Evolutionary conservation across 2,113 vertebrate genomes (phyloP), one percentile per base, ranked within the genome.

Genomic region (Castor canadensis): DNA sequence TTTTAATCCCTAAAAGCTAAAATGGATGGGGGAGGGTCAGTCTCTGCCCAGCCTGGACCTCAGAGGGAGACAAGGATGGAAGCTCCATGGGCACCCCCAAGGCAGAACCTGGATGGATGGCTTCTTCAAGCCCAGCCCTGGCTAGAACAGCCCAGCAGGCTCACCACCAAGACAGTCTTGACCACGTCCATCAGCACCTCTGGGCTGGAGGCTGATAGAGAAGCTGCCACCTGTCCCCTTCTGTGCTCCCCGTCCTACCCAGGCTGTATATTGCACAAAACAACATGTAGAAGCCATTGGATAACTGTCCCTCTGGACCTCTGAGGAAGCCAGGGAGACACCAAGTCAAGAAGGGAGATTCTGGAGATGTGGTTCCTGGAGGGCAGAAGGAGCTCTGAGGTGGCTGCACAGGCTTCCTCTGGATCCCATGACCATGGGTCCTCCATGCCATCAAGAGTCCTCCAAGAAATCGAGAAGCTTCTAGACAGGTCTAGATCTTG

Each of bases 231-330:
- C 28, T 35, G 0, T 15, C 81, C 45, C 72, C 83, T 20, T 62
- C 89, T 2, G 19, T 0, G 28, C 15, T 35, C 58, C 28, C 66
- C n/a, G 76, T 82, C 89, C 81, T 43, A 38, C 79, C 79, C 13
- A 93, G 92, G 49, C 10, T 95, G 94, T 43, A 80, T 98, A 98
- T 98, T 98, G 98, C 98, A 98, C 98, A 96, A 87, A 95, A 97
- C 75, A 97, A 97, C 64, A 80, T 88, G 91, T 95, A 91, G 97
- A 95, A 97, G 97, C 93, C 60, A 0, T 95, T 85, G 24, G 52
- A 91, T 93, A 88, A 54, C 30, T 96, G 89, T 87, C 67, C 82
- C 56, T 73, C 81, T 56, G 92, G 62, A 1, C 13, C 58, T 93
- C 92, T 3, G 49, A 85, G 91, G 97, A 97, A 76, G 94, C 86